A percentile compares a stretch with the other conserved stretches of the same genome.
phyloP scores from a whole-genome alignment of 2,797 vertebrate genomes.

The Tadarida brasiliensis region DNA sequence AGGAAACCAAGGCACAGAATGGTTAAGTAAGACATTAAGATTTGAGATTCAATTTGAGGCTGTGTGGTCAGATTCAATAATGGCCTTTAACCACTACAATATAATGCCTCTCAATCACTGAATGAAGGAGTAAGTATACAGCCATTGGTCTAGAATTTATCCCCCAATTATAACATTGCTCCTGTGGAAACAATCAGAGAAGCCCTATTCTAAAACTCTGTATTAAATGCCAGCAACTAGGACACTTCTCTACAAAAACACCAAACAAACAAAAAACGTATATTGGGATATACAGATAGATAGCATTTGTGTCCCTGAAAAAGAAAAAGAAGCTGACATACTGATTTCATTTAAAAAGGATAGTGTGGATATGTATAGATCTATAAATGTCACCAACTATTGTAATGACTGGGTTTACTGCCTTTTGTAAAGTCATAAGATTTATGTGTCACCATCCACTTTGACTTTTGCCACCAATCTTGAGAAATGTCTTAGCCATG shows the following conservation, averaged over 20 bases:
- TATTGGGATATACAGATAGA: neutral
- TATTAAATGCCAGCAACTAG: neutral
- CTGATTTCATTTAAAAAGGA: neutral
- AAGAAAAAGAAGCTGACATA: neutral
- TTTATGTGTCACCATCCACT: neutral
- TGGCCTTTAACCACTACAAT: neutral
- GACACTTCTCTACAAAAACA: neutral
- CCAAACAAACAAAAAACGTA: neutral
- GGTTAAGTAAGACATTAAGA: neutral
- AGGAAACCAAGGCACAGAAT: neutral
- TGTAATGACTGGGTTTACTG: neutral
- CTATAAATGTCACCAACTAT: neutral
- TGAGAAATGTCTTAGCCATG: neutral
- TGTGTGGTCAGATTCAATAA: neutral
- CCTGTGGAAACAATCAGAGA: neutral
- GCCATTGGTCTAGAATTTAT: neutral
- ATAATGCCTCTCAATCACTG: neutral
- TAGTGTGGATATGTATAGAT: neutral
- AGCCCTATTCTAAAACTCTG: neutral
- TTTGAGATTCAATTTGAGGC: neutral
- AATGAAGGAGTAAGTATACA: neutral
- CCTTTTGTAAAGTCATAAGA: neutral
- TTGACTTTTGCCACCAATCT: neutral
- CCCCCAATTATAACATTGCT: neutral
- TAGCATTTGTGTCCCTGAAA: neutral